Base-by-base conservation (phyloP, 2,113 vertebrate species). In the Vulpes ferrilata region DNA sequence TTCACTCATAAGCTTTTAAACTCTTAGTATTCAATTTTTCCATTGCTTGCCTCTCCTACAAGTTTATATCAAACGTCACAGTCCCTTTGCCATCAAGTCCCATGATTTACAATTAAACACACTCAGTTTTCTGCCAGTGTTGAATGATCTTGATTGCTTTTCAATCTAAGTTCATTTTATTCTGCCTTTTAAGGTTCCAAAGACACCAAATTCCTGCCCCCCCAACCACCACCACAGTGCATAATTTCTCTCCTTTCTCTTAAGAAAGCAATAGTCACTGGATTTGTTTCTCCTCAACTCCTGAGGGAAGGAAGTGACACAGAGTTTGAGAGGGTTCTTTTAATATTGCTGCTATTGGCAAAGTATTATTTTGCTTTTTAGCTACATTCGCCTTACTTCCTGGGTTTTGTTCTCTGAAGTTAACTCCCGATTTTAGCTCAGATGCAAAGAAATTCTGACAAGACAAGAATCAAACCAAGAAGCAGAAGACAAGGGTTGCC, bases 391-490 rank as follows among this genome's bases (percentile, higher is more conserved):
- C 53, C 60, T 88, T 64, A 57, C 64, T 91, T 65, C 25, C 35
- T 93, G 82, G 74, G n/a, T 67, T 73, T 78, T 86, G 65, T 90
- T 92, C 69, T 93, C 65, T 92, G 35, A 95, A 64, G 74, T 32
- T 48, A 76, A 53, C 67, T 82, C 59, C 55, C 25, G 60, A 86
- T 73, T 95, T 83, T 65, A 94, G 35, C 15, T 95, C 35, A 82
- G 55, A 88, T 71, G 59, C 53, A 76, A 80, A 92, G 59, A 93
- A 74, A 90, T 67, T 84, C 67, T 71, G 74, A 83, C n/a, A 65
- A 73, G 59, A 17, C 55, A 81, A 87, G 80, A 95, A 91, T 96
- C 83, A 93, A 88, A 93, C 55, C 32, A 89, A 88, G 48, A 93
- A 51, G 74, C 65, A 91, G 87, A 92, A 79, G 55, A 19, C 19